These are phyloP conservation scores for Pedicia rivosa DNA, from an alignment of 2,888 invertebrate species.

Conservation along the genomic window DNA sequence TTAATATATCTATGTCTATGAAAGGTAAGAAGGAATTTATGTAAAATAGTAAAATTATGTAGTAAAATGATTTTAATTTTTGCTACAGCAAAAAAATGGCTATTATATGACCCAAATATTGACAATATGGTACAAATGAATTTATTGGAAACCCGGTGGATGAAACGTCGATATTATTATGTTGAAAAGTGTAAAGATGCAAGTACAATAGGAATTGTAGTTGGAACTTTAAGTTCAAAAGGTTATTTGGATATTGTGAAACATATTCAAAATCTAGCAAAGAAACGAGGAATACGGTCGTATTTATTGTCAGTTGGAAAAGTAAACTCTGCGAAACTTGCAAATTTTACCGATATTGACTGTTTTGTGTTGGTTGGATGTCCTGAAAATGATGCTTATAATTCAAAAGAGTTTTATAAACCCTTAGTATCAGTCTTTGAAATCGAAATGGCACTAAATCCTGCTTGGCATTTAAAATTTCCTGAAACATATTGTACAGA, in stretches of 20 bases:
- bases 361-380: conserved; percentile 85
- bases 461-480: conserved; percentile 31
- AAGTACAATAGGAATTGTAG: conserved; percentile 66
- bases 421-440: conserved; percentile 88
- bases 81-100: conserved; percentile 42
- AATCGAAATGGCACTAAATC: conserved; percentile 68
- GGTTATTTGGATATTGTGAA: conserved; percentile 59
- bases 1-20: conserved; percentile 41
- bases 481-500: conserved; percentile 51
- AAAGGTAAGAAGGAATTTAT: conserved; percentile 25
- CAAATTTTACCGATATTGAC: conserved; percentile 83
- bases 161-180: conserved; percentile 66
- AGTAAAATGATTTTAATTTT: conserved; percentile 19
- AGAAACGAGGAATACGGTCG: conserved; percentile 63
- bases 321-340: conserved; percentile 85
- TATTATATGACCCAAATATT: conserved; percentile 35
- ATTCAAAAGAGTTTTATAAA: conserved; percentile 71
- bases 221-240: conserved; percentile 78
- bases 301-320: conserved; percentile 90
- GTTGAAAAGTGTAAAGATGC: conserved; percentile 89
- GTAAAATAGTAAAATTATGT: conserved; percentile 3
- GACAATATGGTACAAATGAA: conserved; percentile 27
- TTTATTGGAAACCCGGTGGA: conserved; percentile 37
- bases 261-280: conserved; percentile 56
- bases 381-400: conserved; percentile 73